Evolutionary conservation across 1,140 invertebrate genomes (phyloP), one percentile per base, ranked within the genome.

Genomic region (Nasonia giraulti): DNA sequence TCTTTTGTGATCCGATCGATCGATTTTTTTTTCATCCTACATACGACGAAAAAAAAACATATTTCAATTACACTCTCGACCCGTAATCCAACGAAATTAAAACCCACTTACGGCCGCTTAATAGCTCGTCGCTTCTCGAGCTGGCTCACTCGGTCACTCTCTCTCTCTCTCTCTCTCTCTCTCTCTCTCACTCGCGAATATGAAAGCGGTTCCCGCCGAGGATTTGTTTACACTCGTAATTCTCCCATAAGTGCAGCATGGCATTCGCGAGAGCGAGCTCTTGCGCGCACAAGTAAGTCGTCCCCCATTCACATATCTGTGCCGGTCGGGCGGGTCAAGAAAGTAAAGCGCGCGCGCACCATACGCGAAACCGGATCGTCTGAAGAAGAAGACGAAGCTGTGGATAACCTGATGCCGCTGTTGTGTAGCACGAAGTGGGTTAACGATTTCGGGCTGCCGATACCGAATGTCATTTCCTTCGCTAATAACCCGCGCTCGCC

Each of bases 361-460:
- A 20, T 14, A 69, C n/a, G 37, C 23, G 69, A 76, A 76, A 83
- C 73, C 37, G 74, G 47, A 83, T 83, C 50, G 23, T 17, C 23
- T 2, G 66, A 23, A 69, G 66, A 69, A 23, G 69, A 73, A 37
- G 69, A 62, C 27, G 27, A 27, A 62, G 55, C 68, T 23, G 6
- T 0, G 23, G 23, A 27, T 71, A 31, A 20, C 11, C 33, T 12
- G 27, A 2, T 71, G 17, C 33, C 11, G 11, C 20, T 40, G 74
- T 40, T 33, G 33, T 44, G 17, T 62, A 62, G 20, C 55, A n/a
- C 55, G 17, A 82, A 82, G 80, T 82, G 37, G 80, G 80, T 82
- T 82, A 82, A 82, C 47, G 69, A 82, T 82, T 82, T 82, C 69
- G 69, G 69, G 8, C 27, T n/a, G 74, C 69, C 27, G 40, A 55